phyloP scores from a whole-genome alignment of 2,888 invertebrate species.

The Petrolisthes manimaculis region DNA sequence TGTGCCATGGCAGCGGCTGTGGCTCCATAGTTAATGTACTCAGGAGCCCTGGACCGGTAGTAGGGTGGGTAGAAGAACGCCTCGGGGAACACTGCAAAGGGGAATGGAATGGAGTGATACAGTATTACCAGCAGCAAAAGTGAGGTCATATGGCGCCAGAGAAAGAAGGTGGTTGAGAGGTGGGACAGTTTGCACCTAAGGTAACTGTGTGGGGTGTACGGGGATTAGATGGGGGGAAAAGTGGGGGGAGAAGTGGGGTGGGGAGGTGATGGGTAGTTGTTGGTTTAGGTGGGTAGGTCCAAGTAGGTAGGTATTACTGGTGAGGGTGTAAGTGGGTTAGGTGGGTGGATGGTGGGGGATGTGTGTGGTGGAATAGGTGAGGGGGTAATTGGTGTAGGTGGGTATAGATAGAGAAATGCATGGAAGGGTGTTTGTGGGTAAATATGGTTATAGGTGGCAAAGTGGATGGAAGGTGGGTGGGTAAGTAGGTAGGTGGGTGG shows the following conservation, averaged over 20 bases:
- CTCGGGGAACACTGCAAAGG: slow-evolving; percentile 71
- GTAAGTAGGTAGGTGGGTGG: not conserved
- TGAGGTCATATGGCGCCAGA: too few relatives aligned
- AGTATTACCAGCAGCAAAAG: not conserved
- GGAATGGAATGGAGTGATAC: not conserved
- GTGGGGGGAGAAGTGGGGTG: not conserved
- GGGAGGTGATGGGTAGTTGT: not conserved
- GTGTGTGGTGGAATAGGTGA: too few relatives aligned
- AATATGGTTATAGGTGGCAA: not conserved
- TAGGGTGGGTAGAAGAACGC: slow-evolving; percentile 73
- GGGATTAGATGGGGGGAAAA: not conserved
- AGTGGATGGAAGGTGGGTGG: not conserved
- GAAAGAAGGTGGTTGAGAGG: too few relatives aligned
- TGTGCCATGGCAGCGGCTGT: slow-evolving; percentile 73
- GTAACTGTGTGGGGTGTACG: not conserved
- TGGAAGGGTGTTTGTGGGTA: not conserved
- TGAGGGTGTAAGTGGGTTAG: too few relatives aligned
- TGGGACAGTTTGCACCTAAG: not conserved
- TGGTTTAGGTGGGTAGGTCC: not conserved
- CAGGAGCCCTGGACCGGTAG: slow-evolving; percentile 72
- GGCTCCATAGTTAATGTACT: slow-evolving; percentile 72
- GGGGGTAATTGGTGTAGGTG: too few relatives aligned
- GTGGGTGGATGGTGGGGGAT: too few relatives aligned
- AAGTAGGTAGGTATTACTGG: not conserved
- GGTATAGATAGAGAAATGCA: not conserved